Evolutionary conservation across 2,113 vertebrate species (phyloP).

Genomic region (Aldabrachelys gigantea): DNA sequence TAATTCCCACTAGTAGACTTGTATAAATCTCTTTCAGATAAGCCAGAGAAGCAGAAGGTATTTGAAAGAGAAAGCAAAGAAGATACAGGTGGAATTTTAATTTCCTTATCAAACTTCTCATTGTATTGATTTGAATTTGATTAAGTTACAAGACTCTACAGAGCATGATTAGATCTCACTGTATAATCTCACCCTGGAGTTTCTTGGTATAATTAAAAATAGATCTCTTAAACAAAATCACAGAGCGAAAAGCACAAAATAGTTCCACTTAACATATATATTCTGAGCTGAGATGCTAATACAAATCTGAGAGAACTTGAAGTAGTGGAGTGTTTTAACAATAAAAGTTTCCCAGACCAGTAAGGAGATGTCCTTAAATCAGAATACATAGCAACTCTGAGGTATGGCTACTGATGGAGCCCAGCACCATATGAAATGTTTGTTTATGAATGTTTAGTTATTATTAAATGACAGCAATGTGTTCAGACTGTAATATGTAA

Average conservation of each 20-base stretch:
- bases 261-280: background rate
- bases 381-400: background rate
- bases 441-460: background rate
- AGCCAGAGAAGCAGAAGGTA: background rate
- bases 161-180: background rate
- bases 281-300: background rate
- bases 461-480: no score
- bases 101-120: background rate
- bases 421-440: background rate
- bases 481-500: background rate
- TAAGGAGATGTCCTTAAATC: background rate
- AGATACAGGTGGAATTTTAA: background rate
- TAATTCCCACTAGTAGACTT: background rate
- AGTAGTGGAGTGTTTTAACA: background rate
- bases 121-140: background rate
- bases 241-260: background rate
- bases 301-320: background rate
- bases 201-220: background rate
- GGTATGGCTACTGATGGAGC: background rate
- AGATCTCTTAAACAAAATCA: background rate
- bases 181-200: background rate
- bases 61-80: background rate
- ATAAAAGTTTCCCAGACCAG: background rate
- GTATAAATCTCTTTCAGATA: background rate
- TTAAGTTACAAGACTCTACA: background rate